Evolutionary conservation across 2,113 vertebrate genomes (phyloP).

Genomic region (Nycticebus coucang): DNA sequence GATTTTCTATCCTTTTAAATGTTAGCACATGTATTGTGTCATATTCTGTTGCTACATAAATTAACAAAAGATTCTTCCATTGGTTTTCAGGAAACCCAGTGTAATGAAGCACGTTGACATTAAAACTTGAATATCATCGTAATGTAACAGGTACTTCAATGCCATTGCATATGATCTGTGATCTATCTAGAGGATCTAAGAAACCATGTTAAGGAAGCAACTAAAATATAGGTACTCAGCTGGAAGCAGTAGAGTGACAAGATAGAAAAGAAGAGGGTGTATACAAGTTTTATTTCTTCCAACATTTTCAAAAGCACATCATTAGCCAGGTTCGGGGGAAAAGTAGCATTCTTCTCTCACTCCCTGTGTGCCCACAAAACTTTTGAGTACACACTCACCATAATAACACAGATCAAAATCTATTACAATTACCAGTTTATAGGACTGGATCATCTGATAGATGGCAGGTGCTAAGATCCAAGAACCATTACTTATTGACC

Average conservation of each 20-base stretch:
- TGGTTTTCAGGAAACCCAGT: not conserved
- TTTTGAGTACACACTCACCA: not conserved
- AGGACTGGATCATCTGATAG: not conserved
- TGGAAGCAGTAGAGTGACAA: not conserved
- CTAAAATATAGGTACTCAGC: not conserved
- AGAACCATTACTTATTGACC: not conserved
- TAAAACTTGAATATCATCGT: not conserved
- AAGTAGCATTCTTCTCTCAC: not conserved
- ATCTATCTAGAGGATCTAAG: not conserved
- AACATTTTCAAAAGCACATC: not conserved
- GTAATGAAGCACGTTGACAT: not conserved
- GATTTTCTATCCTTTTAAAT: not conserved
- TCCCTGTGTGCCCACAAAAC: not conserved
- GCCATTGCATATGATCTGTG: not conserved
- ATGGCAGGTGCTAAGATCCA: not conserved
- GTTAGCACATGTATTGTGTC: not conserved
- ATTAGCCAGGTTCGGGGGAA: not conserved
- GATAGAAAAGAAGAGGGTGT: fast-evolving
- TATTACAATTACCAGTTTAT: not conserved
- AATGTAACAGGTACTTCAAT: not conserved
- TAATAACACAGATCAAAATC: not conserved
- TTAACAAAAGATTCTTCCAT: not conserved
- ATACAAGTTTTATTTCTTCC: not conserved
- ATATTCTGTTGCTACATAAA: not conserved
- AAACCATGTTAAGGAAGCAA: not conserved